Conservation (phyloP, 1,140 invertebrate species). For the Neotoxoptera formosana region DNA sequence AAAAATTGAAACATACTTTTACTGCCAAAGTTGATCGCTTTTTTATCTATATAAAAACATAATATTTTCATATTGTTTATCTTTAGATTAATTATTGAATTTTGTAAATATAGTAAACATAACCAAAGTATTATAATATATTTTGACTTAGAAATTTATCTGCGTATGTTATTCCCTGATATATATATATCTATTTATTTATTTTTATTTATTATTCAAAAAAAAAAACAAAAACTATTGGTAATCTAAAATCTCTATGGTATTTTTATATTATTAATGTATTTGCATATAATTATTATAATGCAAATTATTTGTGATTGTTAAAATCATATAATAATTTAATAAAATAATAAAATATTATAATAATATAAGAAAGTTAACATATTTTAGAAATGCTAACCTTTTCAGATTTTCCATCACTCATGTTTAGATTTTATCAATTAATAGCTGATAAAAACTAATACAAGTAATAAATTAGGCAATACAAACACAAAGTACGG, state of each 20-base stretch:
- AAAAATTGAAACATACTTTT: conserved; percentile 22
- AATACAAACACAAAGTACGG: neutral
- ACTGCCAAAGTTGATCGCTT: conserved; percentile 38
- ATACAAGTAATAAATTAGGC: too few species aligned
- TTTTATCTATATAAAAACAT: neutral
- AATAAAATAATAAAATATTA: too few species aligned
- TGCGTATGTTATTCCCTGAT: neutral
- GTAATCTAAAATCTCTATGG: too few species aligned
- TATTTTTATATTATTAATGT: too few species aligned
- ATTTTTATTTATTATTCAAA: too few species aligned
- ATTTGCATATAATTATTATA: neutral
- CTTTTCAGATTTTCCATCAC: neutral
- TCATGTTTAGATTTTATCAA: neutral
- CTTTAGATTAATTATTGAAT: conserved; percentile 10
- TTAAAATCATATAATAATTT: too few species aligned
- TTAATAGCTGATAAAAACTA: neutral
- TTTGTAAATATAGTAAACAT: conserved; percentile 46
- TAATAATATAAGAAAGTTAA: neutral
- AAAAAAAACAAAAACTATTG: too few species aligned
- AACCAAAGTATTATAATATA: conserved; percentile 20
- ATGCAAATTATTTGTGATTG: neutral
- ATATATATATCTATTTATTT: neutral
- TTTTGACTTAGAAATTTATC: neutral
- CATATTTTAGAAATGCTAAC: neutral
- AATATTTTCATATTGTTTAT: conserved; percentile 9